Conservation (phyloP, 2,797 vertebrate species). For the Pseudochirops cupreus region DNA sequence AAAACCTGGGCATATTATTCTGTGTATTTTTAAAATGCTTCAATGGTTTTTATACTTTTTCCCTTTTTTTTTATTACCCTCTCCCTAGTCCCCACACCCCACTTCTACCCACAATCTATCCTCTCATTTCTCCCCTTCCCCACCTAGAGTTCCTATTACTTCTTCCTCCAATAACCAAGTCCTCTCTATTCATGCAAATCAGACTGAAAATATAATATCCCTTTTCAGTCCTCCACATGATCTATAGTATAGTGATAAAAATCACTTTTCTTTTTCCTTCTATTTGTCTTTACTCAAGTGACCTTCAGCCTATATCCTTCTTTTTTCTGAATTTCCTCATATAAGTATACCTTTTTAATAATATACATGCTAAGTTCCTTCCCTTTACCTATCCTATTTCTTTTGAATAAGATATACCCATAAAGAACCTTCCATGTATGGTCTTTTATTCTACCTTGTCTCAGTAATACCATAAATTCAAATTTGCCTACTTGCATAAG, state of each 20-base stretch:
- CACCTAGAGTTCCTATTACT: not conserved
- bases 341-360: not conserved
- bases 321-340: not conserved
- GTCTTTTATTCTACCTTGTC: not conserved
- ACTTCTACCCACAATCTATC: not conserved
- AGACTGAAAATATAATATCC: not conserved
- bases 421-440: not conserved
- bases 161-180: not conserved
- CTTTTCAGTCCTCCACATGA: not conserved
- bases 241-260: not conserved
- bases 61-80: not conserved
- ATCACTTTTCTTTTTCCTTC: not conserved
- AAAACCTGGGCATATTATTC: not conserved
- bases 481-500: not conserved
- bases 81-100: not conserved
- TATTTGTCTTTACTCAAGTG: not conserved
- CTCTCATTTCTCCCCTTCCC: not conserved
- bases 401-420: not conserved
- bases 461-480: not conserved
- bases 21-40: not conserved
- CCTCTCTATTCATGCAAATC: not conserved
- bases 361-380: not conserved
- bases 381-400: not conserved
- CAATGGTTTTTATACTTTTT: not conserved
- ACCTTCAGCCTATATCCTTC: not conserved